Percentiles rank a stretch among this genome's conserved stretches.
These are phyloP conservation scores for Anguilla rostrata DNA, from an alignment of 2,113 vertebrate species.

Conservation along the genomic window DNA sequence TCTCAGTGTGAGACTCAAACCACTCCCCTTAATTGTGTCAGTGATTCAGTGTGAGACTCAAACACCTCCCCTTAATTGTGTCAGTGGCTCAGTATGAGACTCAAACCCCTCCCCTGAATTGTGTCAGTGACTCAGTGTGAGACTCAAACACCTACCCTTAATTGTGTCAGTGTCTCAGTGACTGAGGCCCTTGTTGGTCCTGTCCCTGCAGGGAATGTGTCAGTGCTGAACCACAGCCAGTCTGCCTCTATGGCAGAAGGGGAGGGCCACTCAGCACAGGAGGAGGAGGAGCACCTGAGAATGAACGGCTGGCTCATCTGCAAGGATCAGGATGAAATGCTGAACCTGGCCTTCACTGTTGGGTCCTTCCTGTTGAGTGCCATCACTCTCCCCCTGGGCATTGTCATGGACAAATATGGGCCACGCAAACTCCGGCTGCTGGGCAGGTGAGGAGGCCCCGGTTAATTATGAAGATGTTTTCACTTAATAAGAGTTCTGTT, in stretches of 20 bases:
- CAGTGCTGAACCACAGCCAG: constrained; percentile 12
- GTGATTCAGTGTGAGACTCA: background rate
- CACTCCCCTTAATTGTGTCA: background rate
- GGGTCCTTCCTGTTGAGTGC: constrained; percentile 96
- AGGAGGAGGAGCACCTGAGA: constrained; percentile 60
- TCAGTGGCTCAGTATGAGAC: no score
- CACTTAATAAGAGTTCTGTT: no score
- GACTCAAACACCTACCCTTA: background rate
- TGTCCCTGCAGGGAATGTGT: constrained; percentile 7
- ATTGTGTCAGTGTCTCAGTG: background rate
- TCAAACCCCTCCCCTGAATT: background rate
- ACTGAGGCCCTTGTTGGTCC: background rate
- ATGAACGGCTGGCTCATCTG: constrained; percentile 89
- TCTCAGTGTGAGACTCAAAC: no score
- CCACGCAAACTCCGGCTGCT: constrained; percentile 90
- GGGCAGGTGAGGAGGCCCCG: constrained; percentile 82
- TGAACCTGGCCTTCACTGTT: constrained; percentile 95
- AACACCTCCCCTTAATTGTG: background rate
- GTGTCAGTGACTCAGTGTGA: background rate
- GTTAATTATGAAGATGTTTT: background rate
- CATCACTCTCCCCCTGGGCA: constrained; percentile 92
- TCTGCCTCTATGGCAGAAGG: background rate
- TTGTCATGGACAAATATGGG: constrained; percentile 98
- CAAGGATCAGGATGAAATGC: constrained; percentile 93
- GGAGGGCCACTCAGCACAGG: background rate